A percentile compares a stretch with the other conserved stretches of the same genome.
phyloP scores from a whole-genome alignment of 2,797 vertebrate genomes.

The Pangasius krempfi region DNA sequence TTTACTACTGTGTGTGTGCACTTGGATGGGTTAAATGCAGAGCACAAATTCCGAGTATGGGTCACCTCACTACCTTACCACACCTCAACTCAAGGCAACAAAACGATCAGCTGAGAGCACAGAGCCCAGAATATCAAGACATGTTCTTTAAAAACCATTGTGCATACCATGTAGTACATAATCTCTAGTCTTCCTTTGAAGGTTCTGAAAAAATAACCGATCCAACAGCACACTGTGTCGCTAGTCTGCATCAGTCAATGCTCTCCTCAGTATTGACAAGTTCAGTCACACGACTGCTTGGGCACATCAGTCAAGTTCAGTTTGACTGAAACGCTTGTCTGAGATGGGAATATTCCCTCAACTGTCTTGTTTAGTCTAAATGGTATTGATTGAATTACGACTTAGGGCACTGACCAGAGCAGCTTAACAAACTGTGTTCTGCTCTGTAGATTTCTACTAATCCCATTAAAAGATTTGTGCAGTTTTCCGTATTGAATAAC shows the following conservation, averaged over 20 bases:
- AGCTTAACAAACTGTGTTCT: conserved; percentile 5
- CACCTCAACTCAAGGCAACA: too few species aligned
- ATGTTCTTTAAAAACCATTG: background rate
- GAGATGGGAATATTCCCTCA: conserved; percentile 28
- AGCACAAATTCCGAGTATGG: too few species aligned
- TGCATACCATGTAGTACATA: background rate
- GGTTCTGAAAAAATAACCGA: background rate
- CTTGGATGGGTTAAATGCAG: too few species aligned
- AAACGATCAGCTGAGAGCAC: background rate
- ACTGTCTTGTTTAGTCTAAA: conserved; percentile 29
- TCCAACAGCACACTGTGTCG: background rate
- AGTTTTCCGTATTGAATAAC: conserved; percentile 3
- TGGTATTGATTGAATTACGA: conserved; percentile 41
- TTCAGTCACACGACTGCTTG: conserved; percentile 30
- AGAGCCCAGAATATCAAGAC: background rate
- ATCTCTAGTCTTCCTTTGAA: background rate
- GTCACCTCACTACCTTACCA: too few species aligned
- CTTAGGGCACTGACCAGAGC: conserved; percentile 26
- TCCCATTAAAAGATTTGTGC: conserved; percentile 24
- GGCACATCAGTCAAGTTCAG: conserved; percentile 28
- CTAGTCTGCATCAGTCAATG: conserved; percentile 20
- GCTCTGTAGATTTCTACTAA: conserved; percentile 26
- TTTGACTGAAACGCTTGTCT: conserved; percentile 22
- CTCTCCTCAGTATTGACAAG: conserved; percentile 38
- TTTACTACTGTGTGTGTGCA: too few species aligned